phyloP scores from a whole-genome alignment of 1,140 invertebrate genomes.

The Drosophila pectinifera region DNA sequence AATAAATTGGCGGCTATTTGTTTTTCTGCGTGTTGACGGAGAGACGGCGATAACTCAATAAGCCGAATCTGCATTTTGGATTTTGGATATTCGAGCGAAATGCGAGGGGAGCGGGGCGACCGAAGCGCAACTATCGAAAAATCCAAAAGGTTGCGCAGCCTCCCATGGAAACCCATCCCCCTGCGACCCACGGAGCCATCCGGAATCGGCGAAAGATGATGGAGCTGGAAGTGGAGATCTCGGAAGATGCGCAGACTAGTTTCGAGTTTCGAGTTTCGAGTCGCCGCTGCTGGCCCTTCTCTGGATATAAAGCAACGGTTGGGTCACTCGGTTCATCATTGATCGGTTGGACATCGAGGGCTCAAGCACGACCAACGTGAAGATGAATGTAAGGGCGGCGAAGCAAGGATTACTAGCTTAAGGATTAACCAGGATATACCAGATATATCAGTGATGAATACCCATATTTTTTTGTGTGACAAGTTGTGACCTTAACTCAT shows the following conservation, averaged over 20 bases:
- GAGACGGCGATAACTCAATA: conserved; percentile 30
- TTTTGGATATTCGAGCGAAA: conserved; percentile 19
- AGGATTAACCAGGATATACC: conserved; percentile 29
- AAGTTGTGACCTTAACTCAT: not conserved
- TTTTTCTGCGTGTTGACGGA: conserved; percentile 20
- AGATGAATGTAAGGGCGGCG: conserved; percentile 76
- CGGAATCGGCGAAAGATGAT: conserved; percentile 36
- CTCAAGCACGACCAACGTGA: conserved; percentile 82
- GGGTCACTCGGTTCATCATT: conserved; percentile 77
- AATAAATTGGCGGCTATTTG: conserved; percentile 11
- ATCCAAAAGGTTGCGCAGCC: conserved; percentile 33
- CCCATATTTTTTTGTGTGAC: conserved; percentile 23
- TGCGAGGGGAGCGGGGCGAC: not conserved
- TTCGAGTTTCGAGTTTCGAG: too few relatives aligned
- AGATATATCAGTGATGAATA: conserved; percentile 7
- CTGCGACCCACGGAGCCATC: not conserved
- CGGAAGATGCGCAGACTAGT: conserved; percentile 62
- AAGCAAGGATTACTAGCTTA: conserved; percentile 7
- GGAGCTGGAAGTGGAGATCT: conserved; percentile 6
- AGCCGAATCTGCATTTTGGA: conserved; percentile 42
- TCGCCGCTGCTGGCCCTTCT: conserved; percentile 9
- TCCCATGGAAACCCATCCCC: not conserved
- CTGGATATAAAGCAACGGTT: conserved; percentile 75
- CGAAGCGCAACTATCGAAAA: conserved; percentile 7
- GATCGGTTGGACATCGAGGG: conserved; percentile 80